phyloP scores from a whole-genome alignment of 2,797 vertebrate species.

The Anableps anableps region DNA sequence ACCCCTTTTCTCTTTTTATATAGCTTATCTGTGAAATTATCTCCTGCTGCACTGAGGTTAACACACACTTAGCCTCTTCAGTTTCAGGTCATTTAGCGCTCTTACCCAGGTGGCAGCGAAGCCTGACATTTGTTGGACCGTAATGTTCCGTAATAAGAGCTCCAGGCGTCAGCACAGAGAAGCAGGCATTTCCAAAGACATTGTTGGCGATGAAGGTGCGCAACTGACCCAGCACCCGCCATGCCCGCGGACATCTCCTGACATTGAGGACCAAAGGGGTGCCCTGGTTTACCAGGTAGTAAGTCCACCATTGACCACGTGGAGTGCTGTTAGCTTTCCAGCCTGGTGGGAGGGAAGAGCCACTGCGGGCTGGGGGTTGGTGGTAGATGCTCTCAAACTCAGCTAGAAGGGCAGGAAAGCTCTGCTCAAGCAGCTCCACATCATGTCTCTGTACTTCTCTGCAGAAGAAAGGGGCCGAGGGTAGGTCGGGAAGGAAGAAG shows the following conservation, averaged over 20 bases:
- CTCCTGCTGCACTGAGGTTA: constrained; percentile 17
- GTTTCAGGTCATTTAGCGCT: constrained; percentile 23
- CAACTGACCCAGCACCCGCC: constrained; percentile 94
- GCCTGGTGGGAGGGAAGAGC: constrained; percentile 84
- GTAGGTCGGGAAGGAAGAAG: constrained; percentile 96
- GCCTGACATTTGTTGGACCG: constrained; percentile 94
- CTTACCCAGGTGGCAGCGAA: constrained; percentile 97
- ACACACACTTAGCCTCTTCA: constrained; percentile 24
- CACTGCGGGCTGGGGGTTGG: constrained; percentile 86
- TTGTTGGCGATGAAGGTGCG: constrained; percentile 98
- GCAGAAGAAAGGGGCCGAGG: constrained; percentile 92
- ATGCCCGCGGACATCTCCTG: constrained; percentile 93
- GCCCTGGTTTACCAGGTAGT: constrained; percentile 96
- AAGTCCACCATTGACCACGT: constrained; percentile 96
- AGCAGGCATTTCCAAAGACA: constrained; percentile 96
- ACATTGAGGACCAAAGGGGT: constrained; percentile 92
- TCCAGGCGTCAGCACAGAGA: constrained; percentile 93
- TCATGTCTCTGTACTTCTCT: constrained; percentile 97
- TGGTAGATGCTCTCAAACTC: constrained; percentile 95
- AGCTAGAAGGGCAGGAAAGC: constrained; percentile 91
- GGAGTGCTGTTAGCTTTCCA: constrained; percentile 94
- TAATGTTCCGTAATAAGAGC: constrained; percentile 94
- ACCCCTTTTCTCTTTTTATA: constrained; percentile 5
- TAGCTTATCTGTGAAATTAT: constrained; percentile 20
- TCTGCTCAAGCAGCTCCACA: constrained; percentile 94